These are phyloP conservation scores for Erebia aethiops DNA, from an alignment of 2,888 invertebrate genomes.

Conservation along the genomic window DNA sequence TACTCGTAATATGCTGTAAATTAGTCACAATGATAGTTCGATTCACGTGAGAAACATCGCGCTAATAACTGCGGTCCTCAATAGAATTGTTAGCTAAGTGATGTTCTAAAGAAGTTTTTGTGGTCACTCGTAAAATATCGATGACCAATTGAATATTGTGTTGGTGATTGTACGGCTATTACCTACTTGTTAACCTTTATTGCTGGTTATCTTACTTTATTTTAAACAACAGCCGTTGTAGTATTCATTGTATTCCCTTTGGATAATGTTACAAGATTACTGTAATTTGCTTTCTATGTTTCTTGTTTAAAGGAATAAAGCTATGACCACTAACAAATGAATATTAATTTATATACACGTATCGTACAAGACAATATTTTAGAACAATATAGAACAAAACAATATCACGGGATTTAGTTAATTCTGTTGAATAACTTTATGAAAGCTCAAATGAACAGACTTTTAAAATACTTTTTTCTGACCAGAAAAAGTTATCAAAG, in stretches of 20 bases:
- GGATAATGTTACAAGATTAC: slow-evolving; percentile 11
- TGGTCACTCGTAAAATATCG: slow-evolving; percentile 26
- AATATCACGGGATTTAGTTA: too few relatives aligned
- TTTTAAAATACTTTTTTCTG: too few relatives aligned
- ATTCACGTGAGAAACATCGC: slow-evolving; percentile 29
- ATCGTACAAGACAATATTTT: too few relatives aligned
- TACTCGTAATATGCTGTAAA: slow-evolving; percentile 24
- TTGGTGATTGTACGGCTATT: slow-evolving; percentile 24
- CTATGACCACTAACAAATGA: neutral
- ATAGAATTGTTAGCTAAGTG: slow-evolving; percentile 35
- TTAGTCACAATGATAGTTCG: slow-evolving; percentile 30
- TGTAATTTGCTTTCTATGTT: neutral
- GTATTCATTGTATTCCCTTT: slow-evolving; percentile 9
- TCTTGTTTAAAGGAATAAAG: neutral
- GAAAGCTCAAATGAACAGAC: too few relatives aligned
- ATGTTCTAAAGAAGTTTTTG: slow-evolving; percentile 32
- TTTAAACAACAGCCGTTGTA: slow-evolving; percentile 13
- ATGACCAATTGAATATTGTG: slow-evolving; percentile 28
- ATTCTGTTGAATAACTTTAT: too few relatives aligned
- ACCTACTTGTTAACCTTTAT: slow-evolving; percentile 27
- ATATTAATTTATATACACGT: neutral
- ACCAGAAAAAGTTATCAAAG: neutral
- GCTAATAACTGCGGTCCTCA: slow-evolving; percentile 29
- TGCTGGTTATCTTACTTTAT: slow-evolving; percentile 20
- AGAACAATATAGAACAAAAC: too few relatives aligned